These are phyloP conservation scores for Hystrix brachyura DNA, from an alignment of 2,113 vertebrate species.

Conservation along the genomic window DNA sequence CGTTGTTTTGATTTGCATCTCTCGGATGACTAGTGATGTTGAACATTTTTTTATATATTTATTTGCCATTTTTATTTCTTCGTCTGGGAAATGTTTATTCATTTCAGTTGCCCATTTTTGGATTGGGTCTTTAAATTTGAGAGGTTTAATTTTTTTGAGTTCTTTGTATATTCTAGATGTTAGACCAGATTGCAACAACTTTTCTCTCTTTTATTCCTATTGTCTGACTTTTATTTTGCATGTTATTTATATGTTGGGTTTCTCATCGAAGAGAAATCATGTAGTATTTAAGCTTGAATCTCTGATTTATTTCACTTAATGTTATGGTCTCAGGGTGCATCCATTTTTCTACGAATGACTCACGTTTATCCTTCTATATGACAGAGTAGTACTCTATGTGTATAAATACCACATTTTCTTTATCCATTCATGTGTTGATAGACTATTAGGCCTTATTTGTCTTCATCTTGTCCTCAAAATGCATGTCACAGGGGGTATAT, in stretches of 20 bases:
- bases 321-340: not conserved
- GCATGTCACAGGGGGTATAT: not conserved
- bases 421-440: not conserved
- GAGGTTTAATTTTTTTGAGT: no score
- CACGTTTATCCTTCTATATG: not conserved
- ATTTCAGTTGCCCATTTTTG: no score
- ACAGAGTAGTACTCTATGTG: not conserved
- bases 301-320: not conserved
- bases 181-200: not conserved
- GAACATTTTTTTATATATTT: no score
- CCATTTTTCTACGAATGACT: not conserved
- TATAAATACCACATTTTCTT: not conserved
- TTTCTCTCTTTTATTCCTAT: not conserved
- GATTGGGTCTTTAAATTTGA: no score
- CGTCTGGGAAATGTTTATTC: no score
- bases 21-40: no score
- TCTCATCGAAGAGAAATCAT: not conserved
- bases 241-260: not conserved
- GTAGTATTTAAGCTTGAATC: not conserved
- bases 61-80: no score
- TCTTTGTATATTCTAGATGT: no score
- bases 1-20: no score
- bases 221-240: not conserved
- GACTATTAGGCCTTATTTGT: not conserved
- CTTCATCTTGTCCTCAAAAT: slow-evolving; percentile 26